Conservation (phyloP, 2,888 invertebrate genomes). For the Heteromyza rotundicornis region DNA sequence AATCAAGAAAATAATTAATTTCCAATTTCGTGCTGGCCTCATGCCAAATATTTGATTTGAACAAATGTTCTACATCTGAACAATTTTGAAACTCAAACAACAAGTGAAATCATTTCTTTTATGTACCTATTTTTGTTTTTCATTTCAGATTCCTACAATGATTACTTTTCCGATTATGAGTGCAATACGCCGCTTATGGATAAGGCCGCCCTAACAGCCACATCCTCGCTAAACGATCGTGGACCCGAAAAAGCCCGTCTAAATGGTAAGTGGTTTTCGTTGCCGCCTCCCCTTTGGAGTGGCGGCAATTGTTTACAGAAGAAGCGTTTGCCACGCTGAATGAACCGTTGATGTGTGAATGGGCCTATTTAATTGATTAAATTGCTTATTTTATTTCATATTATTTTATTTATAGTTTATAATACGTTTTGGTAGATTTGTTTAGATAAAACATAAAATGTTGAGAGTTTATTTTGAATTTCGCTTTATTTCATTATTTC, state of each 20-base stretch:
- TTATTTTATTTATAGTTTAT: slow-evolving; percentile 5
- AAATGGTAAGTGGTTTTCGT: slow-evolving; percentile 86
- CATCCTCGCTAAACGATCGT: slow-evolving; percentile 79
- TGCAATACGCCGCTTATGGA: slow-evolving; percentile 82
- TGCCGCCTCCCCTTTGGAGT: too few relatives aligned
- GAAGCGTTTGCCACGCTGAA: background rate
- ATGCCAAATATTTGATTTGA: slow-evolving; percentile 25
- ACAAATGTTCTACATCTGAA: slow-evolving; percentile 1
- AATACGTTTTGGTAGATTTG: background rate
- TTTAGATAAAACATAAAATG: background rate
- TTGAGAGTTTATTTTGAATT: background rate
- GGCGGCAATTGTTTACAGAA: too few relatives aligned
- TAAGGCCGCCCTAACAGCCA: slow-evolving; percentile 76
- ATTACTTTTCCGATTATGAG: slow-evolving; percentile 69
- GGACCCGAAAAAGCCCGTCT: slow-evolving; percentile 86
- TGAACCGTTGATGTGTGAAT: slow-evolving; percentile 20
- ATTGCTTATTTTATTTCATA: too few relatives aligned
- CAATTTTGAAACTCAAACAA: background rate
- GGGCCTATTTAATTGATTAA: slow-evolving; percentile 9
- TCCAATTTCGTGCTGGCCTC: background rate
- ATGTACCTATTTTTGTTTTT: slow-evolving; percentile 20
- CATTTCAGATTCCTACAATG: slow-evolving; percentile 55
- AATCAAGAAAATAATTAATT: background rate
- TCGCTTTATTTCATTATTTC: too few relatives aligned
- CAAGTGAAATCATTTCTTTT: slow-evolving; percentile 12